phyloP scores from a whole-genome alignment of 2,888 invertebrate species.

The Danaus chrysippus region DNA sequence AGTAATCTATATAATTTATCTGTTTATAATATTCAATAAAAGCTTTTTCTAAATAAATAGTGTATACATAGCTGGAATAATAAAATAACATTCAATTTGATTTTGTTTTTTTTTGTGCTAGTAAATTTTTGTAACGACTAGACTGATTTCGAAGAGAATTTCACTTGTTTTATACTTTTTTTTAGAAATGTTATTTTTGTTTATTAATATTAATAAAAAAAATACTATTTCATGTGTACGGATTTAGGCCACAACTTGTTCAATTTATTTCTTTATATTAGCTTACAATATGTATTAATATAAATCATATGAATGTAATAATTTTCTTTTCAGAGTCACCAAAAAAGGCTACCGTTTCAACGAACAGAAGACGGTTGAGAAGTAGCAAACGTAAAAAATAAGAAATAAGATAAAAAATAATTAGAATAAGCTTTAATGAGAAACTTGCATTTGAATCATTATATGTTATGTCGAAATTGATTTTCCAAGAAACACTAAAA shows the following conservation, averaged over 20 bases:
- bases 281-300: no score
- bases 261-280: no score
- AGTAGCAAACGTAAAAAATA: constrained; percentile 57
- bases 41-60: background rate
- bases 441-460: constrained; percentile 23
- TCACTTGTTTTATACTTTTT: no score
- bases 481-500: background rate
- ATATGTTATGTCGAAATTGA: background rate
- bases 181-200: no score
- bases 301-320: background rate
- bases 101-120: no score
- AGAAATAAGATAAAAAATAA: constrained; percentile 24
- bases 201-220: no score
- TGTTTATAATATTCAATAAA: constrained; percentile 12
- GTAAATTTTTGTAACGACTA: no score
- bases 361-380: constrained; percentile 52
- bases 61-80: background rate
- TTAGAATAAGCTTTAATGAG: constrained; percentile 27
- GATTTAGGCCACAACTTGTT: no score
- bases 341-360: constrained; percentile 38
- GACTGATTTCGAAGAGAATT: no score
- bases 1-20: constrained; percentile 29
- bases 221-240: no score
- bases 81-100: background rate
- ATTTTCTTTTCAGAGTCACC: constrained; percentile 45